Conservation (phyloP, 2,888 invertebrate species). For the Xestia c-nigrum region DNA sequence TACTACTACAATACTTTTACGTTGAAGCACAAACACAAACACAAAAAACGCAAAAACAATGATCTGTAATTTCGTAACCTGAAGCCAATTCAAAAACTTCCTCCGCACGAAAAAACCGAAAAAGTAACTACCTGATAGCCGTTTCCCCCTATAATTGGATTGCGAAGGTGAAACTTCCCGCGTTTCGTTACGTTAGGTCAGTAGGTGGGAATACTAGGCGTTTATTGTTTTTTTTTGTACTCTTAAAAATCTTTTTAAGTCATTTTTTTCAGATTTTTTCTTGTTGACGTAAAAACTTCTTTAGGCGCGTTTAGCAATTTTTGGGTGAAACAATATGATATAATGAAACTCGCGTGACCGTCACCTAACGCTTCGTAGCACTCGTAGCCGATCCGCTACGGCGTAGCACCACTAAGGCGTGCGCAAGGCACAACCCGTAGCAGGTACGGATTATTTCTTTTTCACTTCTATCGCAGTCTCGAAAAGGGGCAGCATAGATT, state of each 20-base stretch:
- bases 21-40: background rate
- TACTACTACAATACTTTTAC: background rate
- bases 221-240: background rate
- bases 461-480: no score
- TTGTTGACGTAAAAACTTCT: no score
- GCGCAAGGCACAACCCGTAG: no score
- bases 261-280: background rate
- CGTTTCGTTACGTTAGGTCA: slow-evolving; percentile 27
- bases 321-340: no score
- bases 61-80: background rate
- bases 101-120: slow-evolving; percentile 2
- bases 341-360: no score
- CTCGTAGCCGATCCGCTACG: no score
- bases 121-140: slow-evolving; percentile 27
- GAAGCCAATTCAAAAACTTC: slow-evolving; percentile 15
- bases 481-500: no score
- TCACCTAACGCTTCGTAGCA: no score
- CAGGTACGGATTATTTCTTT: no score
- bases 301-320: no score
- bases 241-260: background rate
- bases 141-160: slow-evolving; percentile 31
- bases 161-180: slow-evolving; percentile 13
- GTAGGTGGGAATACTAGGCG: no score
- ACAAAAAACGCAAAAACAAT: background rate
- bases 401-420: no score